Evolutionary conservation across 92 coral and sea anemone genomes (phyloP).

Genomic region (Galaxea fascicularis): DNA sequence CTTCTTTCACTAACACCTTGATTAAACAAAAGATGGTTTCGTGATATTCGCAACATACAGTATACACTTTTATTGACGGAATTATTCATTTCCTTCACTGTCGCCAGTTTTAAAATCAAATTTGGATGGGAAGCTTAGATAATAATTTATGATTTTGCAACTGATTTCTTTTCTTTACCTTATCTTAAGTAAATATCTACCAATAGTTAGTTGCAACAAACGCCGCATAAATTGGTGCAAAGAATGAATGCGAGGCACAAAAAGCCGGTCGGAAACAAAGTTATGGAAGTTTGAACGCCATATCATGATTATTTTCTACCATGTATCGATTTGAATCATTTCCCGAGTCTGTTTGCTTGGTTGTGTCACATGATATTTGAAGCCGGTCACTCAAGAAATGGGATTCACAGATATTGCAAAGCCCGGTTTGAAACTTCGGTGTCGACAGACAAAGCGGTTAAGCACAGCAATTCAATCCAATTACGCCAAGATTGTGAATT

Average conservation of each 20-base stretch:
- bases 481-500: neutral
- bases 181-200: neutral
- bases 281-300: neutral
- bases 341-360: neutral
- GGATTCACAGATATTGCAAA: neutral
- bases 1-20: neutral
- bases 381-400: conserved; percentile 4
- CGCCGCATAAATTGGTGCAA: neutral
- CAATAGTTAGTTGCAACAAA: neutral
- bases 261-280: conserved; percentile 29
- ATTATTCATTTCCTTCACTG: neutral
- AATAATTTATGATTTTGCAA: neutral
- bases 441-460: neutral
- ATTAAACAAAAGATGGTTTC: neutral
- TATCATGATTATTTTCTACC: neutral
- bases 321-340: neutral
- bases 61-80: neutral
- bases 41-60: neutral
- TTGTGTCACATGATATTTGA: conserved; percentile 33
- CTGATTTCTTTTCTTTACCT: neutral
- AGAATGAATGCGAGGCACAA: neutral
- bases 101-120: no score
- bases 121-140: no score
- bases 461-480: conserved; percentile 23
- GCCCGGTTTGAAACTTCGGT: conserved; percentile 3